Percentiles rank a stretch among this genome's conserved stretches.
These are phyloP conservation scores for Apotomis capreana DNA, from an alignment of 2,888 invertebrate genomes.

Conservation along the genomic window DNA sequence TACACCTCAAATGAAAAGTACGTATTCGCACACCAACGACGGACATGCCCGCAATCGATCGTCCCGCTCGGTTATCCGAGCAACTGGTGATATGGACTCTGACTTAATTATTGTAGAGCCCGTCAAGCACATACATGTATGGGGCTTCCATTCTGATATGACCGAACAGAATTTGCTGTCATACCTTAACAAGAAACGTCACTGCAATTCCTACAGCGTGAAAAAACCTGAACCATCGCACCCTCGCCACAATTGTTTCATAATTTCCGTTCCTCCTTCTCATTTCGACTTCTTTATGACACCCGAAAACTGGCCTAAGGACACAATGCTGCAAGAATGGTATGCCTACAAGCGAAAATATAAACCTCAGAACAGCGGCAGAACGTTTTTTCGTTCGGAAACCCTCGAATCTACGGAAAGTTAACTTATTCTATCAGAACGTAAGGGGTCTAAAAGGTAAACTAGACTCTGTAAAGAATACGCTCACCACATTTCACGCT, in stretches of 20 bases:
- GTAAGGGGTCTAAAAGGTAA: constrained; percentile 3
- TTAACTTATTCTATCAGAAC: constrained; percentile 4
- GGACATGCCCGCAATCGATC: not conserved
- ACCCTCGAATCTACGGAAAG: not conserved
- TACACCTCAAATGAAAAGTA: too few relatives aligned
- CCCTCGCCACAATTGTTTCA: constrained; percentile 11
- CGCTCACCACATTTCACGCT: not conserved
- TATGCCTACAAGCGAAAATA: not conserved
- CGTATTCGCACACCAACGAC: too few relatives aligned
- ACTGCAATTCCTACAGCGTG: not conserved
- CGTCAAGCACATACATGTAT: constrained; percentile 7
- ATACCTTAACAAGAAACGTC: not conserved
- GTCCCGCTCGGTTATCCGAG: not conserved
- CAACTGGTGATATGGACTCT: not conserved
- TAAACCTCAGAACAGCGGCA: not conserved
- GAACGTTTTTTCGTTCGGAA: constrained; percentile 2
- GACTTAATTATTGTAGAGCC: constrained; percentile 2
- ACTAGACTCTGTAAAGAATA: not conserved
- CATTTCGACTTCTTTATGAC: constrained; percentile 1
- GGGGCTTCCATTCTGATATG: constrained; percentile 8
- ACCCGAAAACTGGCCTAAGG: constrained; percentile 15
- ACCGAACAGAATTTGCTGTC: not conserved
- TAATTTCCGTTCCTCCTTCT: not conserved
- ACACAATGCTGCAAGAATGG: constrained; percentile 9
- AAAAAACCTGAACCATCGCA: constrained; percentile 11